Evolutionary conservation across 2,113 vertebrate species (phyloP).

Genomic region (Gymnorhina tibicen): DNA sequence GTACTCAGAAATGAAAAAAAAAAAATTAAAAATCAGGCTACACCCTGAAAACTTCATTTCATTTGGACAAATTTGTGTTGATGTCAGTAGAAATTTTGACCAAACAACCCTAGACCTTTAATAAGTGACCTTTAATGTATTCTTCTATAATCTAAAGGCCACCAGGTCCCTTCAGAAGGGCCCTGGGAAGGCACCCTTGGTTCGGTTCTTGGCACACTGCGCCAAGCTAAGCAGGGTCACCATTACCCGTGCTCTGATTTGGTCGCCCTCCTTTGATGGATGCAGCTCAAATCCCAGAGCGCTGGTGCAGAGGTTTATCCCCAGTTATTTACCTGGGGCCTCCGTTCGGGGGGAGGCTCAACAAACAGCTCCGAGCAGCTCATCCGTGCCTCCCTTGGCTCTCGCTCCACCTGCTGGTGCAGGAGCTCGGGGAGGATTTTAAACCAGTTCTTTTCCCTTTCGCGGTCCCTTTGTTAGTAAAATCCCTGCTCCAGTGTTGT

Average conservation of each 20-base stretch:
- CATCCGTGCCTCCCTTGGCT: neutral
- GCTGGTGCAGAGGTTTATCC: neutral
- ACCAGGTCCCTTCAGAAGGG: too few species aligned
- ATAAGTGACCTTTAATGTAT: neutral
- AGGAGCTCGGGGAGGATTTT: neutral
- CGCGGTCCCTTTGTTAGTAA: too few species aligned
- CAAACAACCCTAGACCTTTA: neutral
- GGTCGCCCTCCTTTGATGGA: neutral
- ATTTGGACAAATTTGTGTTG: neutral
- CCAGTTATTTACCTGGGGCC: neutral
- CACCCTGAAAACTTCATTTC: neutral
- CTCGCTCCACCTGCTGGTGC: slow-evolving; percentile 9
- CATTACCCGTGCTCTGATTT: neutral
- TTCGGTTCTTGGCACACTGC: neutral
- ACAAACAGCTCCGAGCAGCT: neutral
- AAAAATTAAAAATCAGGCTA: neutral
- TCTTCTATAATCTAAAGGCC: neutral
- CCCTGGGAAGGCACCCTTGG: neutral
- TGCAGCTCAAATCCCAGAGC: neutral
- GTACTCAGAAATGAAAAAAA: neutral
- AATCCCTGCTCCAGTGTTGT: neutral
- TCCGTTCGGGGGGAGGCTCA: neutral
- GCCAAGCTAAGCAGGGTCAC: neutral
- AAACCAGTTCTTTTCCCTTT: neutral
- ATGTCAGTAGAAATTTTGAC: neutral